These are phyloP conservation scores for Orientallactaga sibirica DNA, from an alignment of 2,797 vertebrate species.

Conservation along the genomic window DNA sequence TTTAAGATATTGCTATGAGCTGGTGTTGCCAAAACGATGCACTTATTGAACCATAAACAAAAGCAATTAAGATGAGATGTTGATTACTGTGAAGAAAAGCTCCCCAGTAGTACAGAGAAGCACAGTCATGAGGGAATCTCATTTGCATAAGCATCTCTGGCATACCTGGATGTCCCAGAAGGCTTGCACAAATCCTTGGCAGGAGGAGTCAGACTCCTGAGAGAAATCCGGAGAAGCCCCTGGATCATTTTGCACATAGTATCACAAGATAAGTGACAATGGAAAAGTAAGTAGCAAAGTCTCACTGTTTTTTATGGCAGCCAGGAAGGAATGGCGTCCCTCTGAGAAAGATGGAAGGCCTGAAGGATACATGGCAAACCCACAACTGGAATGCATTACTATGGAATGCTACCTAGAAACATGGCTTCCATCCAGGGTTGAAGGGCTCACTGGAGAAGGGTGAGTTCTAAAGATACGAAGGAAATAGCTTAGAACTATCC, in stretches of 20 bases:
- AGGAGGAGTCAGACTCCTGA: neutral
- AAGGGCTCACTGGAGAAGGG: neutral
- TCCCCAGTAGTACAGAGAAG: neutral
- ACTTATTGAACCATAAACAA: slow-evolving; percentile 82
- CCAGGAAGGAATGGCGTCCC: neutral
- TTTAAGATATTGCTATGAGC: slow-evolving; percentile 83
- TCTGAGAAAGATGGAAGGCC: neutral
- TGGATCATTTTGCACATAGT: neutral
- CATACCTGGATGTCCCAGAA: neutral
- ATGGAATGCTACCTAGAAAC: neutral
- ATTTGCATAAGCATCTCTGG: slow-evolving; percentile 53
- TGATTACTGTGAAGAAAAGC: slow-evolving; percentile 73
- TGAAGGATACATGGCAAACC: neutral
- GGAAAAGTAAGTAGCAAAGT: neutral
- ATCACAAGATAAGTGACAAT: neutral
- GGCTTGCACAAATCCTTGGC: neutral
- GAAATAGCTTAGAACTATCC: neutral
- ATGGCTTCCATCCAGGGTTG: rapidly evolving
- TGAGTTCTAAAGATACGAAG: neutral
- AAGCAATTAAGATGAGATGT: slow-evolving; percentile 81
- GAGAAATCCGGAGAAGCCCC: neutral
- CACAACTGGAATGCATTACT: neutral
- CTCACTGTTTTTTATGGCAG: neutral
- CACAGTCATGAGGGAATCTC: neutral
- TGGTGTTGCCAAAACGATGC: slow-evolving; percentile 75